Conservation (phyloP, 2,888 invertebrate genomes). For the Volucella bombylans region DNA sequence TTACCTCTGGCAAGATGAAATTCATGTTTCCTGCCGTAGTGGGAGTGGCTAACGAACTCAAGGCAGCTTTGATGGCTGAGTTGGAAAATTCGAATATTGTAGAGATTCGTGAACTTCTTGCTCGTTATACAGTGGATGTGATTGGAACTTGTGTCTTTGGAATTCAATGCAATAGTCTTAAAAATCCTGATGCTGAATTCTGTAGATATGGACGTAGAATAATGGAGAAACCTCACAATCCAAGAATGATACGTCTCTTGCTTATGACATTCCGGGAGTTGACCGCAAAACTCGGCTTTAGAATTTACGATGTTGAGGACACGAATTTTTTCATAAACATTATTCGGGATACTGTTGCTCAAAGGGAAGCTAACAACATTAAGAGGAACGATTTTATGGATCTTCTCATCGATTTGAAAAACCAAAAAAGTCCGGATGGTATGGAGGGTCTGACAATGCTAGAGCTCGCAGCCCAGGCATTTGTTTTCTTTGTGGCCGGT, state of each 20-base stretch:
- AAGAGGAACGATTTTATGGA: slow-evolving; percentile 78
- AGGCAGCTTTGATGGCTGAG: slow-evolving; percentile 46
- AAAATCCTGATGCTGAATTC: slow-evolving; percentile 80
- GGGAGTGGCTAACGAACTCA: slow-evolving; percentile 77
- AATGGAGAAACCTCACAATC: slow-evolving; percentile 73
- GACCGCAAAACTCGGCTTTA: slow-evolving; percentile 46
- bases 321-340: slow-evolving; percentile 75
- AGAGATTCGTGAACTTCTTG: slow-evolving; percentile 82
- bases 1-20: slow-evolving; percentile 83
- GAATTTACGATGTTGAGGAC: not conserved
- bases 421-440: slow-evolving; percentile 63
- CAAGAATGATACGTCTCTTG: slow-evolving; percentile 75
- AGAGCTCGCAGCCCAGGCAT: slow-evolving; percentile 84
- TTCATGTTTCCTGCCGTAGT: slow-evolving; percentile 81
- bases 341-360: slow-evolving; percentile 76
- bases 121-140: slow-evolving; percentile 83
- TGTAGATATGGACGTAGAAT: slow-evolving; percentile 75
- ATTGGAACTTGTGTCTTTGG: slow-evolving; percentile 83
- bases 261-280: slow-evolving; percentile 64
- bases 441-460: slow-evolving; percentile 80
- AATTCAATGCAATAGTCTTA: slow-evolving; percentile 82
- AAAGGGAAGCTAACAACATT: slow-evolving; percentile 75
- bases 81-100: slow-evolving; percentile 58
- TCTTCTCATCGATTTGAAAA: slow-evolving; percentile 77
- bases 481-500: slow-evolving; percentile 84